phyloP scores from a whole-genome alignment of 2,888 invertebrate species.

The Gryllus longicercus region DNA sequence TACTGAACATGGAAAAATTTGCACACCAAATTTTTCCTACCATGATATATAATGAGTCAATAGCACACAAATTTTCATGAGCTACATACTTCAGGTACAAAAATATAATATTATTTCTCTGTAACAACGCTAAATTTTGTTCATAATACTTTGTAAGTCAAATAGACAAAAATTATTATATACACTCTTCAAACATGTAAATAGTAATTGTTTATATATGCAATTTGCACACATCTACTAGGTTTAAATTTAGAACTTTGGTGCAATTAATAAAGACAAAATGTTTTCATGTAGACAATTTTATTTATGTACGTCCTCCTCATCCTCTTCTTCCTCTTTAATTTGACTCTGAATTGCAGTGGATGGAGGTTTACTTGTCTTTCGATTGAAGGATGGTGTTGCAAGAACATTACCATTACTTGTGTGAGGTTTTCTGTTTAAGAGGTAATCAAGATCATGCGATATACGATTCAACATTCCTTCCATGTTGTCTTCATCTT shows the following conservation, averaged over 20 bases:
- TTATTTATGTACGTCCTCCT: conserved; percentile 19
- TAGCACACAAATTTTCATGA: not conserved
- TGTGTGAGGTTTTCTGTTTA: conserved; percentile 58
- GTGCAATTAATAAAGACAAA: not conserved
- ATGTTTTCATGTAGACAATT: not conserved
- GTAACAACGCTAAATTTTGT: not conserved
- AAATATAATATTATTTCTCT: not conserved
- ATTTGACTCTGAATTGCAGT: conserved; percentile 34
- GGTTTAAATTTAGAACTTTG: conserved; percentile 19
- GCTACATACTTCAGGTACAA: conserved; percentile 5
- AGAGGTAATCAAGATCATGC: conserved; percentile 75
- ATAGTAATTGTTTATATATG: not conserved
- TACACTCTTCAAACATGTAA: conserved; percentile 4
- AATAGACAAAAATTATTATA: not conserved
- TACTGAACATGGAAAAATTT: no score
- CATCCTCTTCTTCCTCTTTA: conserved; percentile 35
- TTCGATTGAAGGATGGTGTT: conserved; percentile 29
- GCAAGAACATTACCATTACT: conserved; percentile 26
- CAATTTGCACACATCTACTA: not conserved
- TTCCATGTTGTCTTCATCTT: conserved; percentile 36
- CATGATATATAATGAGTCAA: no score
- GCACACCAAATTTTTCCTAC: no score
- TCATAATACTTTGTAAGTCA: not conserved
- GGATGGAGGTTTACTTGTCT: conserved; percentile 33
- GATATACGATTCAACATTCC: conserved; percentile 73